A percentile compares a stretch with the other conserved stretches of the same genome.
Evolutionary conservation across 2,888 invertebrate species (phyloP).

Genomic region (Trichogramma evanescens): DNA sequence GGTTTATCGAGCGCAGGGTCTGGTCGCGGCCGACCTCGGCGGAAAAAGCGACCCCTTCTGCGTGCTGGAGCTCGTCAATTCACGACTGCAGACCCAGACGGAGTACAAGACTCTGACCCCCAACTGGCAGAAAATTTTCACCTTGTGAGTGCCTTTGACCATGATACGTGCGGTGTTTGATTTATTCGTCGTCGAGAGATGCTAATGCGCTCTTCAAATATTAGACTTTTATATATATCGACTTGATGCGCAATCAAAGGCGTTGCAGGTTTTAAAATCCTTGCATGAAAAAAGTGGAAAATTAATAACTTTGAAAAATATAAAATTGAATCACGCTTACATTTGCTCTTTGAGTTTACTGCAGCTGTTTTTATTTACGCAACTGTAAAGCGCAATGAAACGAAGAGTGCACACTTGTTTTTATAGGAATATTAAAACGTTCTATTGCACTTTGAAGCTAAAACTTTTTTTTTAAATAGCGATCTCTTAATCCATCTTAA

Average conservation of each 20-base stretch:
- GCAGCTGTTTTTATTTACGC: not conserved
- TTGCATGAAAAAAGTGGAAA: too few species aligned
- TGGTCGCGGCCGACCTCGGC: conserved; percentile 91
- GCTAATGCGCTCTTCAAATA: too few species aligned
- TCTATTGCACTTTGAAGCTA: not conserved
- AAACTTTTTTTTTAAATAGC: not conserved
- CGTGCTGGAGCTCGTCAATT: conserved; percentile 90
- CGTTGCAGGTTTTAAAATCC: too few species aligned
- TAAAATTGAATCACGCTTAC: not conserved
- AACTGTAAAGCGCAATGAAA: not conserved
- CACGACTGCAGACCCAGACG: conserved; percentile 93
- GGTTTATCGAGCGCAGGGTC: conserved; percentile 61
- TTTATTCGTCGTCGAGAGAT: too few species aligned
- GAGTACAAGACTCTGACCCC: conserved; percentile 96
- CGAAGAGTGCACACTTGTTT: not conserved
- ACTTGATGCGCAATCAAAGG: too few species aligned
- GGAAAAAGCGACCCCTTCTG: conserved; percentile 99
- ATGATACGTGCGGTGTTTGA: too few species aligned
- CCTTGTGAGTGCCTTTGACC: conserved; percentile 66
- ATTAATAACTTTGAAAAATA: not conserved
- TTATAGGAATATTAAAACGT: not conserved
- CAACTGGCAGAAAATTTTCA: conserved; percentile 98
- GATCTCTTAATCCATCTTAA: not conserved
- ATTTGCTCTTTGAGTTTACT: not conserved
- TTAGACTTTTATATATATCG: too few species aligned